Evolutionary conservation across 2,113 vertebrate species (phyloP), one percentile per base, ranked within the genome.

Genomic region (Pangasianodon hypophthalmus): DNA sequence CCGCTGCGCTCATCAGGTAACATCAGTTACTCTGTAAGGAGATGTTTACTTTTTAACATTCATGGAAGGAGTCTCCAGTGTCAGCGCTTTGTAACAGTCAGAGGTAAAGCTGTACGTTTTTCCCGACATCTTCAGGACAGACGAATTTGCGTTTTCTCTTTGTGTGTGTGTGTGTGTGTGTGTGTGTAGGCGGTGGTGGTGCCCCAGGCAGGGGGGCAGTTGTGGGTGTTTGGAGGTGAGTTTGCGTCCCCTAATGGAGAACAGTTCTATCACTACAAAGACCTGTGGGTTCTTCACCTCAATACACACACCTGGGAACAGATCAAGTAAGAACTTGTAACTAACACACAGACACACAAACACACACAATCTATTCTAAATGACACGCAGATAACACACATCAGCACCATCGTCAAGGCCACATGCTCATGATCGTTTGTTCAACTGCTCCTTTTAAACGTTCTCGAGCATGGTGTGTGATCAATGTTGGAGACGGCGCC

Each of bases 191-290:
- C 97, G 0, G 97, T 97, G 62, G 95, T 97, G 60, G 97, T 99
- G 11, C 95, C 98, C 46, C 97, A 98, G 86, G 96, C 95, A 0
- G 98, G 98, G 0, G 98, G 98, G 6, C 98, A 99, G 95, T 95
- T 99, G 52, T 99, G 98, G 98, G 79, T 99, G n/a, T 99, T 99
- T 6, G 98, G 98, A 0, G 98, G 98, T 2, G 98, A 99, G 94
- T 99, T 99, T 94, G 97, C 97, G 0, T 98, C 98, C 82, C 98
- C 98, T 1, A 96, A 95, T 0, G 98, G 98, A 48, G 98, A 99
- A 46, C 97, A 98, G 94, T 99, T 99, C 94, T 99, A 99, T 93
- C 98, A 99, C 92, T 99, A 99, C 94, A 99, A 96, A 93, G 98
- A 99, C 93, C 97, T 99, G 21, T 99, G 98, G 98, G 97, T 99